Evolutionary conservation across 2,888 invertebrate genomes (phyloP).

Genomic region (Dicranocentrus wangi): DNA sequence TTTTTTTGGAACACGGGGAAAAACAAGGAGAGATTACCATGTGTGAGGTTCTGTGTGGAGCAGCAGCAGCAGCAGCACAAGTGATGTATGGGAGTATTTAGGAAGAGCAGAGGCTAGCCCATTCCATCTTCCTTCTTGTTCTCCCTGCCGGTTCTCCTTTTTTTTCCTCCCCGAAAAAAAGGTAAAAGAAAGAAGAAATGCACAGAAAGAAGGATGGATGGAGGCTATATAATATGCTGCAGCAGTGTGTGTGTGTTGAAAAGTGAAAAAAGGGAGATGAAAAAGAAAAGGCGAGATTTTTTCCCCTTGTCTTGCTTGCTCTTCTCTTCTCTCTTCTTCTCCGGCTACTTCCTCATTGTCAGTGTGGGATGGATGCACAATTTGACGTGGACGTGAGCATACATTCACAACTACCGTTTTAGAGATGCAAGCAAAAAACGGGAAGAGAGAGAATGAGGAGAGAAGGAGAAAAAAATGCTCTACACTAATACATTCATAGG

Average conservation of each 20-base stretch:
- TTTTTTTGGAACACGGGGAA: too few species aligned
- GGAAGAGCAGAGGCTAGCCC: slow-evolving; percentile 28
- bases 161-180: slow-evolving; percentile 27
- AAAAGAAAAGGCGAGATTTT: slow-evolving; percentile 49
- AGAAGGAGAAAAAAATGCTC: neutral
- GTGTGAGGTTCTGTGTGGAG: too few species aligned
- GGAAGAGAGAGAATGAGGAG: neutral
- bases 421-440: neutral
- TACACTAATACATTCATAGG: slow-evolving; percentile 21
- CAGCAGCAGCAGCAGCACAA: too few species aligned
- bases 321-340: slow-evolving; percentile 40
- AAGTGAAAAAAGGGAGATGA: slow-evolving; percentile 43
- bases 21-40: neutral
- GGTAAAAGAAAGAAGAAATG: slow-evolving; percentile 45
- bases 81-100: slow-evolving; percentile 39
- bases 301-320: slow-evolving; percentile 55
- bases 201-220: too few species aligned
- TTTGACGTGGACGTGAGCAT: slow-evolving; percentile 27
- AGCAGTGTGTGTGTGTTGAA: too few species aligned
- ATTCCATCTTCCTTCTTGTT: slow-evolving; percentile 38
- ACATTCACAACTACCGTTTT: neutral
- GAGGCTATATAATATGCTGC: too few species aligned
- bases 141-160: slow-evolving; percentile 34
- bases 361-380: slow-evolving; percentile 39
- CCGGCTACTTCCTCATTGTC: slow-evolving; percentile 37